Base-by-base conservation (phyloP, 2,888 invertebrate genomes). In the Rotaria socialis region DNA sequence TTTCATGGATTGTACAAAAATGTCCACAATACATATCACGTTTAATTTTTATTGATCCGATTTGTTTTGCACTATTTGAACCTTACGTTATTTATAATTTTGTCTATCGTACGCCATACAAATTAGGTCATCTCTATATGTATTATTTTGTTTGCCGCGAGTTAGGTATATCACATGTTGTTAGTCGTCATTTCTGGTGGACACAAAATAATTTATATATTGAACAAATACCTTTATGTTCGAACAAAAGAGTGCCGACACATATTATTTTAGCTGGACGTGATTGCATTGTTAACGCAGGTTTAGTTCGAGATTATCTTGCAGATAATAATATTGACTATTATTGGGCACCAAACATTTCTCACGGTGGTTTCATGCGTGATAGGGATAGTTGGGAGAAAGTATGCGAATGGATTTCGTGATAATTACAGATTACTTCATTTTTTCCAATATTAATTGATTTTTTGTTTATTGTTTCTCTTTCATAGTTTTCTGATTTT, bases 161-260 rank as follows among this genome's bases (percentile, higher is more conserved):
- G n/a, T 14, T 80, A n/a, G 80, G 80, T 80, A 80, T 80, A 24
- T 80, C 80, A 6, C 14, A 80, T 47, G 80, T 80, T 7, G n/a
- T 80, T 10, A 47, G 80, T 80, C 80, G 80, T 24, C 80, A 80
- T 80, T 80, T 80, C n/a, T 80, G 80, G 80, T 80, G 80, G 80
- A 47, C 47, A 11, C 80, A 80, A 80, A 80, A 80, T 80, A 80
- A 47, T 80, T 47, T 80, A n/a, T 80, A 47, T 47, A 14, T 47
- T n/a, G 80, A 80, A 47, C 80, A 80, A 24, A 43, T 80, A 43
- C 43, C 3, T 24, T 47, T 47, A 24, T 67, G 67, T 67, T 27
- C 67, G 19, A 67, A 11, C 19, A 19, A 19, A 67, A 47, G 47
- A n/a, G 24, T 80, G 4, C 80, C 43, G 5, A 80, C 47, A 14